phyloP scores from a whole-genome alignment of 2,888 invertebrate species.

The Platycheirus albimanus region DNA sequence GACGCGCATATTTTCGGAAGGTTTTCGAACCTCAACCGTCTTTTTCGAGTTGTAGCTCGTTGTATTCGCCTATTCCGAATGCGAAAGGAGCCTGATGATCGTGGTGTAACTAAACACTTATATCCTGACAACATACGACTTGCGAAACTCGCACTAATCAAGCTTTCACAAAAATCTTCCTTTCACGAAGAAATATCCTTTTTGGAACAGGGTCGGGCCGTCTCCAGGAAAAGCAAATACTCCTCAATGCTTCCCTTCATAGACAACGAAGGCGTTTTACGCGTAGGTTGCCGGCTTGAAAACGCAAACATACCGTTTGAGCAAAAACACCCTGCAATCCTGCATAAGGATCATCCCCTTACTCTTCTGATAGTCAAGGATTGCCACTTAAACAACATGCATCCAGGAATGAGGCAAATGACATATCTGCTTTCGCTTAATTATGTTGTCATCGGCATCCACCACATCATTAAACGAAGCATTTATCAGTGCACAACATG shows the following conservation, averaged over 20 bases:
- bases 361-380: neutral
- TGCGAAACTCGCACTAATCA: constrained; percentile 7
- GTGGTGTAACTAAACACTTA: too few relatives aligned
- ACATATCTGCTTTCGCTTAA: constrained; percentile 41
- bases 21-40: too few relatives aligned
- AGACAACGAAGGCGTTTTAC: constrained; percentile 12
- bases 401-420: constrained; percentile 64
- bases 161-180: neutral
- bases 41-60: too few relatives aligned
- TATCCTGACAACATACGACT: too few relatives aligned
- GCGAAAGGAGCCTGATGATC: too few relatives aligned
- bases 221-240: too few relatives aligned
- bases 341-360: neutral
- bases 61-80: too few relatives aligned
- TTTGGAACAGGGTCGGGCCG: too few relatives aligned
- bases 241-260: neutral
- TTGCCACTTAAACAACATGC: constrained; percentile 48
- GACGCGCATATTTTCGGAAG: too few relatives aligned
- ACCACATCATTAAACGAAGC: constrained; percentile 44
- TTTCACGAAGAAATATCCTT: too few relatives aligned
- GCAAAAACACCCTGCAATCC: constrained; percentile 14
- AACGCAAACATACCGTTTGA: constrained; percentile 10
- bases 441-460: constrained; percentile 53
- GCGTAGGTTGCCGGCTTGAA: constrained; percentile 12
- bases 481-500: constrained; percentile 64